Base-by-base conservation (phyloP, 2,888 invertebrate species). In the Pammene fasciana region DNA sequence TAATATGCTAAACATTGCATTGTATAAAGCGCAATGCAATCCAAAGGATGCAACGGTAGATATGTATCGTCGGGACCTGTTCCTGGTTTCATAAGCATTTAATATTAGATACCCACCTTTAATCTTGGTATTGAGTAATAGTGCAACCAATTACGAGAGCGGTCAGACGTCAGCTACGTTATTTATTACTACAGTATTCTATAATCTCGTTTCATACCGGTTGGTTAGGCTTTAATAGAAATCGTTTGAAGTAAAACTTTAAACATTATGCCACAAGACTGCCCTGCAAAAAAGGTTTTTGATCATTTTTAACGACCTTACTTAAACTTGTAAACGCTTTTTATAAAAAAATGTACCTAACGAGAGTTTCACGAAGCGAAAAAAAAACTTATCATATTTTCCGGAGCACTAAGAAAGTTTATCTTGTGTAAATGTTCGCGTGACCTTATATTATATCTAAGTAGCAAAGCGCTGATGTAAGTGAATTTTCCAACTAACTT, bases 11-110 rank as follows among this genome's bases (percentile, higher is more conserved):
- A 62, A 52, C 36, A 16, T 11, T 50, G 26, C 14, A 52, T 52
- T 62, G 38, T 52, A 48, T 14, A 62, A 62, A 62, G 38, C 18
- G 41, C 50, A 62, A 52, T 41, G 26, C 18, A 14, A 61, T 14
- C 48, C 50, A 62, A 26, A 62, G 61, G 62, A 52, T 62, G 62
- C n/a, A 62, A 26, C 62, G 8, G 18, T n/a, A 62, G 62, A 50
- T 62, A 62, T 38, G 38, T 52, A 62, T 41, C 50, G 41, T 16
- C 38, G 41, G 50, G 34, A 61, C 46, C 60, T 5, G 45, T 50
- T 52, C 41, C 41, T 62, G n/a, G 50, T 62, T 62, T 62, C 52
- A 41, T 62, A 62, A 52, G 16, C 61, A 41, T 62, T 50, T 16
- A 26, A 36, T 41, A 61, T 38, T 36, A 38, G 38, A 50, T 62